phyloP scores from a whole-genome alignment of 2,888 invertebrate genomes.

The Phymatocera aterrima region DNA sequence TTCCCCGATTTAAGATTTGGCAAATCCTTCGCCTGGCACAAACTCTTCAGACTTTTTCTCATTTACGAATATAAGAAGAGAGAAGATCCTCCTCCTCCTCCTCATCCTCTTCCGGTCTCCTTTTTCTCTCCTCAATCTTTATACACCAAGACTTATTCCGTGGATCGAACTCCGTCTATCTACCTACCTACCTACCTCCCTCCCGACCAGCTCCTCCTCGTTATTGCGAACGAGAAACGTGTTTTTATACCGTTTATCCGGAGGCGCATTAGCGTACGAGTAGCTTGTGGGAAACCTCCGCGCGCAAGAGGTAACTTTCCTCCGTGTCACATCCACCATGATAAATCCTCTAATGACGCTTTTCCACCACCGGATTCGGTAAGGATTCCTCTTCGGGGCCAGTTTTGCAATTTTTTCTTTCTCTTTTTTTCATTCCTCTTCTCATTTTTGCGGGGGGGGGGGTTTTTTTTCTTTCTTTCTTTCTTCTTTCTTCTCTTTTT shows the following conservation, averaged over 20 bases:
- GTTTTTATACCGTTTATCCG: slow-evolving; percentile 28
- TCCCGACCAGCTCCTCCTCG: not conserved
- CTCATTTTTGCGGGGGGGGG: no score
- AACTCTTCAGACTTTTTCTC: not conserved
- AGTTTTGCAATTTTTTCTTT: not conserved
- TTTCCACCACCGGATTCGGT: slow-evolving; percentile 3
- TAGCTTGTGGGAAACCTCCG: not conserved
- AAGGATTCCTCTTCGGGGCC: not conserved
- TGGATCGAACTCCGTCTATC: no score
- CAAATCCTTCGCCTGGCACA: not conserved
- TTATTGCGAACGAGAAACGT: slow-evolving; percentile 26
- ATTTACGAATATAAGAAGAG: slow-evolving; percentile 1
- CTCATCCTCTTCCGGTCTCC: not conserved
- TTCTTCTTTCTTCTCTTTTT: slow-evolving; percentile 5
- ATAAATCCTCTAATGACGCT: slow-evolving; percentile 42
- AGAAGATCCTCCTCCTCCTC: not conserved
- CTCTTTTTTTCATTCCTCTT: not conserved
- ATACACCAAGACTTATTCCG: not conserved
- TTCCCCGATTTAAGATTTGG: slow-evolving; percentile 27
- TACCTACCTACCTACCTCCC: no score
- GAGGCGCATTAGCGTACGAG: slow-evolving; percentile 41
- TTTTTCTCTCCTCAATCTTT: not conserved
- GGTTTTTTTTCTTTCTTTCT: not conserved
- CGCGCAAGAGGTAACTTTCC: not conserved
- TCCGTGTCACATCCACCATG: slow-evolving; percentile 10